Base-by-base conservation (phyloP, 2,113 vertebrate species). In the Rhea pennata region DNA sequence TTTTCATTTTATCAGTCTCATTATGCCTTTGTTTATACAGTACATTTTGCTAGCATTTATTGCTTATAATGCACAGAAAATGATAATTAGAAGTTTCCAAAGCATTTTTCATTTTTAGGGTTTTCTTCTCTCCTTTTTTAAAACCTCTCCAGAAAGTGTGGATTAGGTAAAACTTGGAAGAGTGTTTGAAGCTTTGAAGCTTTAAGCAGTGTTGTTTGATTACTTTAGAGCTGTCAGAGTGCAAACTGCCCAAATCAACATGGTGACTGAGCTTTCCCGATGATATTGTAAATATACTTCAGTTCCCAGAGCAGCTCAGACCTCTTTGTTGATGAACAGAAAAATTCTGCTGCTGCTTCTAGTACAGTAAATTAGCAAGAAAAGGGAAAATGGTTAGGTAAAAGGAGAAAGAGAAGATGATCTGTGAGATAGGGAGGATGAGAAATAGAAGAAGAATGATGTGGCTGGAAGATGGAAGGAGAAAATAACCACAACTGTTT, bases 261-360 rank as follows among this genome's bases (percentile, higher is more conserved):
- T 50, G 15, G 67, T 95, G 64, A 26, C 81, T 85, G 88, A 76
- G 44, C 67, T 82, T 92, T 94, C 33, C 31, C 46, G 62, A 76
- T 83, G 86, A 64, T 91, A 40, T 17, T 87, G 87, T 93, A 94
- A 96, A 87, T 89, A 93, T 76, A 50, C 70, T 70, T 92, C 84
- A 26, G 71, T 64, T 96, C 64, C 77, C 74, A 91, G 77, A 92
- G 84, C 23, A 62, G 44, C 91, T 95, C 71, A 84, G 74, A 76
- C 31, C 40, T 89, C 77, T 77, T 76, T 12, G 1, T 53, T 94
- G 93, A 87, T 89, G 58, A 87, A 72, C 6, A 84, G 70, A 48
- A 91, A 92, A 91, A 70, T 33, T 14, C 44, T 87, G 44, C 74
- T 92, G 74, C 70, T 93, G n/a, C 69, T 78, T 77, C 79, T 95